Evolutionary conservation across 2,888 invertebrate species (phyloP), one percentile per base, ranked within the genome.

Genomic region (Falcaria lacertinaria): DNA sequence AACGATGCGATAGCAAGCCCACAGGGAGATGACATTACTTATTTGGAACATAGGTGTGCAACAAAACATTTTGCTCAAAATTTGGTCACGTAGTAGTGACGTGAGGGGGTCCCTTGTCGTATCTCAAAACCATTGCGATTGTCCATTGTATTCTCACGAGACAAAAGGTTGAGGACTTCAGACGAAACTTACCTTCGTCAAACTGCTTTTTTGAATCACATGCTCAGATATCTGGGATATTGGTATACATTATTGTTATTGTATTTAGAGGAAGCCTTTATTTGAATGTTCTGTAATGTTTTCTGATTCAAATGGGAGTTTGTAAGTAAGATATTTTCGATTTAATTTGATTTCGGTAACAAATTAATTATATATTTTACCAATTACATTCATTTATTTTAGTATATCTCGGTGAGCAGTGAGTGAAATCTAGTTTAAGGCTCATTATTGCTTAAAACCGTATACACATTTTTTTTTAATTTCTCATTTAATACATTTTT

Each of bases 141-240:
- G 85, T 81, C 87, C 81, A 83, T 85, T 87, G 84, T 87, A 78
- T 75, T 83, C 87, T 75, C 84, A 51, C 60, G 86, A 87, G 87
- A 89, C 86, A 88, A 87, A 86, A 84, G 84, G 80, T 84, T 81
- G 77, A 75, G 77, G 80, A 76, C 78, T 69, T 73, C 66, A 68
- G 65, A 78, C 76, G 71, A 69, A 68, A 69, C 66, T 66, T 78
- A 85, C 86, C 86, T 86, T 86, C 82, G 84, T 86, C 85, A 86
- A 80, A 80, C 77, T 64, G 76, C 75, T 77, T 79, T 80, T 79
- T 75, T 70, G 78, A 75, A 69, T 73, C 73, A 74, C 78, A 77
- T 73, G 73, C 69, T 71, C 74, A 80, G 79, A 82, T 81, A 80
- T 82, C 80, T 64, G 70, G 64, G 69, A 71, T 74, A 80, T 79